phyloP scores from a whole-genome alignment of 2,888 invertebrate genomes.

The Stenurella melanura region DNA sequence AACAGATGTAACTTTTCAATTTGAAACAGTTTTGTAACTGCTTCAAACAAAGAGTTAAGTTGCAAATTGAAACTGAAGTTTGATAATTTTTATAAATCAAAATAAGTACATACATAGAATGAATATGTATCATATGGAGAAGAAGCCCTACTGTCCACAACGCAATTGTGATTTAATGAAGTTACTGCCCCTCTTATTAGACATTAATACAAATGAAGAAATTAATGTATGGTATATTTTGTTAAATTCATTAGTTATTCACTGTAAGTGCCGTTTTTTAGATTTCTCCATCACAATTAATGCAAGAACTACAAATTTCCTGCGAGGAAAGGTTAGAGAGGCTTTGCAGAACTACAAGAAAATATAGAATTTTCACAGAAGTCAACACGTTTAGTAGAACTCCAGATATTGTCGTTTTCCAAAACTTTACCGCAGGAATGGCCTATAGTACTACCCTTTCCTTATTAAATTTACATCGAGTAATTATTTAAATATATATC shows the following conservation, averaged over 20 bases:
- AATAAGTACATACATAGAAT: background rate
- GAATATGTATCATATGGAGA: background rate
- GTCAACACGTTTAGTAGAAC: slow-evolving; percentile 62
- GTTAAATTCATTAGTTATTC: background rate
- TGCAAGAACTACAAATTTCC: slow-evolving; percentile 66
- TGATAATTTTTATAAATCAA: background rate
- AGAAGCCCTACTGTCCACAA: slow-evolving; percentile 6
- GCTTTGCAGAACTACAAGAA: slow-evolving; percentile 59
- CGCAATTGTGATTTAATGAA: slow-evolving; percentile 47
- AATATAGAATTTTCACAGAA: slow-evolving; percentile 55
- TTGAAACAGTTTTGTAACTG: background rate
- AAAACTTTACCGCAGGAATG: slow-evolving; percentile 77
- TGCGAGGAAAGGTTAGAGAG: slow-evolving; percentile 66
- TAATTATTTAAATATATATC: slow-evolving; percentile 61
- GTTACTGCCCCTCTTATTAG: slow-evolving; percentile 57
- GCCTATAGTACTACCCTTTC: slow-evolving; percentile 74
- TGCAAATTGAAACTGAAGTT: too few relatives aligned
- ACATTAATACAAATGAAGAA: slow-evolving; percentile 47
- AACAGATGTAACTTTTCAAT: background rate
- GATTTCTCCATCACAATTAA: slow-evolving; percentile 68
- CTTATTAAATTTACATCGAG: slow-evolving; percentile 77
- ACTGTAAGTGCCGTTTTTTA: slow-evolving; percentile 45
- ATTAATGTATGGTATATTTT: slow-evolving; percentile 45
- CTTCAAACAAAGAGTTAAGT: too few relatives aligned
- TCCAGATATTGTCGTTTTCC: slow-evolving; percentile 78